A percentile compares a stretch with the other conserved stretches of the same genome.
These are phyloP conservation scores for Helicoverpa armigera DNA, from an alignment of 1,140 invertebrate genomes.

Conservation along the genomic window DNA sequence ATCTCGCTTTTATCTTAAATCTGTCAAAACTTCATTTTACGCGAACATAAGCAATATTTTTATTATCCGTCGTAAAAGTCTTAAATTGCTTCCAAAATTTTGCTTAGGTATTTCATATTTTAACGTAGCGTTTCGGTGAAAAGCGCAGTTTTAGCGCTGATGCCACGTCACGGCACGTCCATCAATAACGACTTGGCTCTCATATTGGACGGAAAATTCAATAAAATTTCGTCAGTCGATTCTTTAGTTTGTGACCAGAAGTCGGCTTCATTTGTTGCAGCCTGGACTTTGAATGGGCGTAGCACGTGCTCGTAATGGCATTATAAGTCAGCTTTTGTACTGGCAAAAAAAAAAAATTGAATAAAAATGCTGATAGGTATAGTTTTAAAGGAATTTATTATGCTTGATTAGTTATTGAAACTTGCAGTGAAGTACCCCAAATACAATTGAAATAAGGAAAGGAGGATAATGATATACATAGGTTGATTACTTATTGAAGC, in stretches of 20 bases:
- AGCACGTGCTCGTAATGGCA: conserved; percentile 25
- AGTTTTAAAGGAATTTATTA: neutral
- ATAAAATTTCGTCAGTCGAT: conserved; percentile 82
- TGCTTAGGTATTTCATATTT: conserved; percentile 14
- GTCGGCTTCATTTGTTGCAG: conserved; percentile 66
- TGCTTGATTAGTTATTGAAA: no score
- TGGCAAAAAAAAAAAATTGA: conserved; percentile 20
- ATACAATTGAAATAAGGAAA: no score
- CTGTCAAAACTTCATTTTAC: neutral
- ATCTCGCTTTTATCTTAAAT: neutral
- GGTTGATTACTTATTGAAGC: no score
- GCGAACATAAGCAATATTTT: neutral
- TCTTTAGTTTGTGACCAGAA: conserved; percentile 70
- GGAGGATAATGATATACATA: no score
- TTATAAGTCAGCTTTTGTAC: conserved; percentile 34
- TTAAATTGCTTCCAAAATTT: conserved; percentile 3
- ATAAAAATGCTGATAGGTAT: neutral
- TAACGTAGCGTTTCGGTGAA: conserved; percentile 1
- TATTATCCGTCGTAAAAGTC: conserved; percentile 7
- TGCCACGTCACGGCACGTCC: conserved; percentile 66
- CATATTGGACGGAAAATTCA: conserved; percentile 81
- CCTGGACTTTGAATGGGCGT: conserved; percentile 30
- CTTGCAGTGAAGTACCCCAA: no score
- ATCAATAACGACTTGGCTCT: conserved; percentile 76
- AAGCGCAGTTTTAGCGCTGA: conserved; percentile 61